Base-by-base conservation (phyloP, 35 echinoderm and acorn worm genomes). In the Holothuria glaberrima region DNA sequence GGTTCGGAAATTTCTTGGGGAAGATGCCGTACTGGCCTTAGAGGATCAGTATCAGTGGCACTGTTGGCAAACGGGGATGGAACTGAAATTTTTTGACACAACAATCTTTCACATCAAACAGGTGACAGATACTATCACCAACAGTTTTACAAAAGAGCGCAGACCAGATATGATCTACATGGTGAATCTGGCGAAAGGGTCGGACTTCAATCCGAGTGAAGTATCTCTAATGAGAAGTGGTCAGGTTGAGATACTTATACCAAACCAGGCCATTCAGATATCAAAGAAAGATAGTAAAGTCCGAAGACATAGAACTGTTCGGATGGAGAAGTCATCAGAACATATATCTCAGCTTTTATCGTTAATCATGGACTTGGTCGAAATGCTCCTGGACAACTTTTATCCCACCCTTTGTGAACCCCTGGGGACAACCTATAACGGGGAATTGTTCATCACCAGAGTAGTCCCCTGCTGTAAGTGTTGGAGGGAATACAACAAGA, bases 31-130 rank as follows among this genome's bases (percentile, higher is more conserved):
- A 12, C 19, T 85, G 5, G 92, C 91, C 13, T 66, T 95, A 61
- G 61, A 30, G 30, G 86, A 88, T 0, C 88, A 91, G 62, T 92
- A 90, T 46, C 62, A 95, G 74, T 99, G 97, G 97, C 82, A 90
- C 9, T 90, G 93, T 52, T 99, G 97, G 97, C 97, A 99, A 75
- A 95, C 97, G 0, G 97, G 97, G 5, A 88, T 99, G 12, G 93
- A 99, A 60, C 79, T 99, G 41, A 88, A 83, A 48, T 92, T 95
- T 85, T 88, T 93, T 13, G 83, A 88, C 29, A 88, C 89, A 27
- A 95, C 90, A 20, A 83, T 99, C 50, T 95, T 99, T 65, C 88
- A 99, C 32, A 87, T 99, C 65, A 94, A 91, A 79, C 93, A 94
- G 36, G 89, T 99, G 18, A 86, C 92, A 10, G 84, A 87, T 17